Evolutionary conservation across 1,140 invertebrate genomes (phyloP).

Genomic region (Drosophila arawakana): DNA sequence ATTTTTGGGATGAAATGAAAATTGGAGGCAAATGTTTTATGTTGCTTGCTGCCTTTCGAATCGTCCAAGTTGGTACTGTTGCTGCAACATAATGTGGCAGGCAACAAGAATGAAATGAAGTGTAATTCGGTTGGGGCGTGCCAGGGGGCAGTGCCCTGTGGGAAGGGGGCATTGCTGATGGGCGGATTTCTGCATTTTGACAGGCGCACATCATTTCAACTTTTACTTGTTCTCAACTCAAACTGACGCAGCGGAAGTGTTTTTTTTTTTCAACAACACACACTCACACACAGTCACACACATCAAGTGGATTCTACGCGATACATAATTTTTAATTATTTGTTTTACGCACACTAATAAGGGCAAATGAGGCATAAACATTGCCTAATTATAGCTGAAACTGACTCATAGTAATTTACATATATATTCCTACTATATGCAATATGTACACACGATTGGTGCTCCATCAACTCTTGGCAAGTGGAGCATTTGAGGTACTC

Average conservation of each 20-base stretch:
- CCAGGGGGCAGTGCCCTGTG: not conserved
- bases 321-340: constrained; percentile 75
- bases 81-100: constrained; percentile 11
- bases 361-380: constrained; percentile 80
- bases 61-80: not conserved
- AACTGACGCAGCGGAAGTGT: constrained; percentile 75
- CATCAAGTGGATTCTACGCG: constrained; percentile 26
- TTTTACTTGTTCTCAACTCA: constrained; percentile 61
- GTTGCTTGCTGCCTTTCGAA: constrained; percentile 56
- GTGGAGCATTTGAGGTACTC: no score
- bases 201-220: constrained; percentile 75
- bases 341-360: constrained; percentile 77
- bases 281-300: not conserved
- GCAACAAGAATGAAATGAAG: constrained; percentile 6
- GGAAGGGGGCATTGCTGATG: constrained; percentile 16
- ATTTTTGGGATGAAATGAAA: constrained; percentile 71
- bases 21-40: constrained; percentile 81
- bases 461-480: no score
- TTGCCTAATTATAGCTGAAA: constrained; percentile 64
- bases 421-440: not conserved
- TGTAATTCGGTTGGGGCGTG: not conserved
- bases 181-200: constrained; percentile 66
- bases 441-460: not conserved
- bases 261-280: constrained; percentile 18
- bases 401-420: constrained; percentile 36